A percentile compares a stretch with the other conserved stretches of the same genome.
Evolutionary conservation across 2,888 invertebrate species (phyloP).

Genomic region (Cerceris ruficornis): DNA sequence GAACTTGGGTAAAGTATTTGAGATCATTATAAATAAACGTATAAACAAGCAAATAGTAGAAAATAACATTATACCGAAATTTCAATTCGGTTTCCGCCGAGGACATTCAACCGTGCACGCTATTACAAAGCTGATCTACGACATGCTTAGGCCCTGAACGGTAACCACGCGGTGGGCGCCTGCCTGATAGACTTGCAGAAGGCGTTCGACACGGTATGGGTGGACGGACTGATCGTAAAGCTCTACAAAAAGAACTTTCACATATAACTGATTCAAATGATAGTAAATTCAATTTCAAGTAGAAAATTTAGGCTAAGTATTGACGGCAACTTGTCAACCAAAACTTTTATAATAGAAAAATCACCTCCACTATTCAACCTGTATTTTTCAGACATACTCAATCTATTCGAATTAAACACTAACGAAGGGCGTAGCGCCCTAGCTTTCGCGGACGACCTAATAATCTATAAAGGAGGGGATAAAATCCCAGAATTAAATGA

Average conservation of each 20-base stretch:
- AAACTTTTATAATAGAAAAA: background rate
- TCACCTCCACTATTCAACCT: background rate
- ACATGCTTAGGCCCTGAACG: too few species aligned
- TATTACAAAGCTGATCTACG: too few species aligned
- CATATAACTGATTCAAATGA: background rate
- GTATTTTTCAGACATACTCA: background rate
- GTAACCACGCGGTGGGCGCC: too few species aligned
- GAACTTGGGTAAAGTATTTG: conserved; percentile 7
- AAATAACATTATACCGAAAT: background rate
- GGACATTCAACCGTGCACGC: too few species aligned
- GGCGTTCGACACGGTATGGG: too few species aligned
- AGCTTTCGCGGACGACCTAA: conserved; percentile 5
- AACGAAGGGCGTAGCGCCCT: background rate
- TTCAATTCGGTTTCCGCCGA: background rate
- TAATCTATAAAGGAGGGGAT: too few species aligned
- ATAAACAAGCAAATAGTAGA: background rate
- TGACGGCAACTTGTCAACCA: background rate
- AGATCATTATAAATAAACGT: background rate
- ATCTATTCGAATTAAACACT: background rate
- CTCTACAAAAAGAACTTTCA: conserved; percentile 36
- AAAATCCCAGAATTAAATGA: too few species aligned
- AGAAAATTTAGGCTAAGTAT: conserved; percentile 23
- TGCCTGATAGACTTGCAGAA: too few species aligned
- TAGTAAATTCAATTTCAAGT: conserved; percentile 29
- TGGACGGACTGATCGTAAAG: conserved; percentile 18